Evolutionary conservation across 1,140 invertebrate species (phyloP).

Genomic region (Diplogasteroides magnus): DNA sequence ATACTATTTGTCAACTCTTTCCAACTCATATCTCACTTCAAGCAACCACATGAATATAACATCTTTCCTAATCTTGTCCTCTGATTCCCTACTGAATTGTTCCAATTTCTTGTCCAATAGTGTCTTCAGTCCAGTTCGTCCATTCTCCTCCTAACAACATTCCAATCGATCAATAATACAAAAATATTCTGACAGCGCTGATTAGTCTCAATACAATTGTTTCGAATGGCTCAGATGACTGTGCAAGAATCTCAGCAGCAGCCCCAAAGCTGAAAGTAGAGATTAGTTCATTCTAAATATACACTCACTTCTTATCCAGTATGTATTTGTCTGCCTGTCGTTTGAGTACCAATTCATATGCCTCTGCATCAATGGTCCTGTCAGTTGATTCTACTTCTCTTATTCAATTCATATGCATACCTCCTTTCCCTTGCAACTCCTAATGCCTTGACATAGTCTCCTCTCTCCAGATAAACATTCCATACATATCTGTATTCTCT

Average conservation of each 20-base stretch:
- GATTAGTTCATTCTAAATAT: not conserved
- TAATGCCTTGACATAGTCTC: conserved; percentile 28
- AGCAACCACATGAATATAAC: conserved; percentile 32
- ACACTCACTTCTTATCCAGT: conserved; percentile 29
- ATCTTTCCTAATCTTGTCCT: conserved; percentile 32
- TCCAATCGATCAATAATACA: not conserved
- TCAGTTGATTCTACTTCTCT: conserved; percentile 1
- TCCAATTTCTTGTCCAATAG: conserved; percentile 32
- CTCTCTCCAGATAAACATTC: conserved; percentile 33
- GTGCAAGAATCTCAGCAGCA: conserved; percentile 30
- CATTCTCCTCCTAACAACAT: conserved; percentile 7
- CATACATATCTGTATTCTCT: conserved; percentile 34
- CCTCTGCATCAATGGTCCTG: conserved; percentile 18
- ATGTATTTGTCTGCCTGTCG: conserved; percentile 35
- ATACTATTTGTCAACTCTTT: not conserved
- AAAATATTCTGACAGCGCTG: not conserved
- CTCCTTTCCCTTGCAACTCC: conserved; percentile 8
- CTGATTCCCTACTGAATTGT: conserved; percentile 9
- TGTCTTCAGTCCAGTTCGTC: conserved; percentile 28
- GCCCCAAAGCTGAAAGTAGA: conserved; percentile 24
- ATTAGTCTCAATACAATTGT: conserved; percentile 30
- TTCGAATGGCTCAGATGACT: conserved; percentile 32
- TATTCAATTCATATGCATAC: not conserved
- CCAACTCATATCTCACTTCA: not conserved
- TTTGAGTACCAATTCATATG: conserved; percentile 31